Evolutionary conservation across 1,140 invertebrate species (phyloP).

Genomic region (Propsilocerus akamusi): DNA sequence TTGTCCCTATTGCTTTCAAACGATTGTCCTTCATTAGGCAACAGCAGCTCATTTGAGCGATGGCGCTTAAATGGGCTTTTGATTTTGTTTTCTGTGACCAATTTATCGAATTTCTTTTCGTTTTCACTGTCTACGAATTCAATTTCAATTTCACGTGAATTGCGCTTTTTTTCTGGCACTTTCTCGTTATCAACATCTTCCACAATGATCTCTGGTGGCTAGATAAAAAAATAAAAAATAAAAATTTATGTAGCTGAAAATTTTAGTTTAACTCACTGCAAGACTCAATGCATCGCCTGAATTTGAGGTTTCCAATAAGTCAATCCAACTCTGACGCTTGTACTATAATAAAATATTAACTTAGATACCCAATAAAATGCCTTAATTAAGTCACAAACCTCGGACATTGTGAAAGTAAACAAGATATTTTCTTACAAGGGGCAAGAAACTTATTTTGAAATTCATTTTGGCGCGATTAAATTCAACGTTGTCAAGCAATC

Average conservation of each 20-base stretch:
- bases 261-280: neutral
- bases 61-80: constrained; percentile 23
- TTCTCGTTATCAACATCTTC: neutral
- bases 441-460: too few species aligned
- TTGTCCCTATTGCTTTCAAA: neutral
- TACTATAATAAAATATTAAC: too few species aligned
- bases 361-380: too few species aligned
- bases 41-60: constrained; percentile 13
- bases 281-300: neutral
- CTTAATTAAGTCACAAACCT: too few species aligned
- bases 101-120: constrained; percentile 20
- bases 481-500: too few species aligned
- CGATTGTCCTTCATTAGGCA: neutral
- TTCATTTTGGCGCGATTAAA: too few species aligned
- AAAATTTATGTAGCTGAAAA: neutral
- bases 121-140: constrained; percentile 10
- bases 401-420: too few species aligned
- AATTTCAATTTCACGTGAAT: neutral
- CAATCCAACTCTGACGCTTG: neutral
- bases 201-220: neutral
- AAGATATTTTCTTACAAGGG: too few species aligned
- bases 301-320: neutral
- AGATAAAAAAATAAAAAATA: neutral
- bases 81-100: constrained; percentile 21
- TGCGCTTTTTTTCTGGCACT: too few species aligned